Evolutionary conservation across 2,888 invertebrate genomes (phyloP), one percentile per base, ranked within the genome.

Genomic region (Norana najaformis): DNA sequence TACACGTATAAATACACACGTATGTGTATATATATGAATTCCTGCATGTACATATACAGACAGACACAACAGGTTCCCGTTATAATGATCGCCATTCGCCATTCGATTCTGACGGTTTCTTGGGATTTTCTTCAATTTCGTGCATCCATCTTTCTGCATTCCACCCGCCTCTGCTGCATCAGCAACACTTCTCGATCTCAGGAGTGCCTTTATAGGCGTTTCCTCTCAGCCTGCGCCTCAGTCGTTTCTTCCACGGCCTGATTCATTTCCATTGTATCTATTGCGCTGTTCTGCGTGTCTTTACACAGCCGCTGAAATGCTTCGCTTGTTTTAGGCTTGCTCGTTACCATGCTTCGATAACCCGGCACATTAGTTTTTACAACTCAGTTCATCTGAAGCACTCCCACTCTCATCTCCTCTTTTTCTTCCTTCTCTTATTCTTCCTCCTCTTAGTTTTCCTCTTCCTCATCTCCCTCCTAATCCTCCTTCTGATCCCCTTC

Each of bases 301-400:
- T 16, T 69, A 23, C 18, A 47, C 30, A 69, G 30, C 69, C 69
- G 69, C 8, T 0, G 69, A 69, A 69, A 69, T 69, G n/a, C 16
- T 69, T 69, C 30, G 69, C 69, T 69, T 69, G 69, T 69, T 69
- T 69, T 69, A 69, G 30, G 69, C 69, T 0, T n/a, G n/a, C 1
- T 69, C 69, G 69, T 69, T n/a, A n/a, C 69, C n/a, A n/a, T n/a
- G 69, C 69, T n/a, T 69, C 69, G 69, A 69, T 69, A n/a, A 69
- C 69, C n/a, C 69, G 69, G n/a, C 69, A 69, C 69, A 69, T 69
- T n/a, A n/a, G n/a, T n/a, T n/a, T 69, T 69, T 69, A 69, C 69
- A 30, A 69, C 69, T 69, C 69, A 5, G 1, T 69, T 69, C 69
- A 69, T 69, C n/a, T 69, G n/a, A n/a, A n/a, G n/a, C n/a, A 30